A percentile compares a stretch with the other conserved stretches of the same genome.
Conservation (phyloP, 1,140 invertebrate species). For the Drosophila miranda region DNA sequence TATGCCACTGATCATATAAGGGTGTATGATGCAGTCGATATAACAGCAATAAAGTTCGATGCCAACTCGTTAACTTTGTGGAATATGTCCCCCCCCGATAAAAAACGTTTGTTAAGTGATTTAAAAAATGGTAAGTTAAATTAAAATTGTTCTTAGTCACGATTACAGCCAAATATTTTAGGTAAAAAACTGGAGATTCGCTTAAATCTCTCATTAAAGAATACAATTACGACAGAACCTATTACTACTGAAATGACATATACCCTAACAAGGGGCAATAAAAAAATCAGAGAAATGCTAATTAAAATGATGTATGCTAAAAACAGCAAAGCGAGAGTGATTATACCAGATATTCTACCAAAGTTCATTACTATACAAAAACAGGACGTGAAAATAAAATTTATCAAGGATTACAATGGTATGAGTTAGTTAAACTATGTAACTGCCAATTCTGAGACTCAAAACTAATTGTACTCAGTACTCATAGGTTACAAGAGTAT, state of each 20-base stretch:
- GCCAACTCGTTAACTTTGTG: slow-evolving; percentile 93
- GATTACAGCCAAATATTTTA: slow-evolving; percentile 1
- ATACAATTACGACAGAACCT: slow-evolving; percentile 15
- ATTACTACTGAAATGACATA: slow-evolving; percentile 43
- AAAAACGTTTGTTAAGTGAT: slow-evolving; percentile 85
- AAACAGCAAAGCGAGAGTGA: slow-evolving; percentile 82
- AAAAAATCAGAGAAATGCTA: slow-evolving; percentile 83
- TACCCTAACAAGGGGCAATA: slow-evolving; percentile 33
- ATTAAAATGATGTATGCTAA: slow-evolving; percentile 84
- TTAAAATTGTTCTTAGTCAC: neutral
- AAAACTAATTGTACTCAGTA: no score
- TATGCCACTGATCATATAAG: slow-evolving; percentile 92
- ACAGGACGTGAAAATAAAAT: slow-evolving; percentile 24
- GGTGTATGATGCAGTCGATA: slow-evolving; percentile 92
- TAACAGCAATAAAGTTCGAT: slow-evolving; percentile 90
- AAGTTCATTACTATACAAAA: slow-evolving; percentile 91
- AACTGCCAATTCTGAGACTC: no score
- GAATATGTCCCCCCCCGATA: slow-evolving; percentile 95
- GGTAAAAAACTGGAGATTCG: slow-evolving; percentile 41
- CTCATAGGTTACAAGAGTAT: no score
- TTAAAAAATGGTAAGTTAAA: slow-evolving; percentile 81
- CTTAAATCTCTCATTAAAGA: slow-evolving; percentile 41
- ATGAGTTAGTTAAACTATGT: slow-evolving; percentile 1
- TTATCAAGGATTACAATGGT: slow-evolving; percentile 58
- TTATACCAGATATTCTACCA: slow-evolving; percentile 85